Base-by-base conservation (phyloP, 2,113 vertebrate genomes). In the Nycticryphes semicollaris region DNA sequence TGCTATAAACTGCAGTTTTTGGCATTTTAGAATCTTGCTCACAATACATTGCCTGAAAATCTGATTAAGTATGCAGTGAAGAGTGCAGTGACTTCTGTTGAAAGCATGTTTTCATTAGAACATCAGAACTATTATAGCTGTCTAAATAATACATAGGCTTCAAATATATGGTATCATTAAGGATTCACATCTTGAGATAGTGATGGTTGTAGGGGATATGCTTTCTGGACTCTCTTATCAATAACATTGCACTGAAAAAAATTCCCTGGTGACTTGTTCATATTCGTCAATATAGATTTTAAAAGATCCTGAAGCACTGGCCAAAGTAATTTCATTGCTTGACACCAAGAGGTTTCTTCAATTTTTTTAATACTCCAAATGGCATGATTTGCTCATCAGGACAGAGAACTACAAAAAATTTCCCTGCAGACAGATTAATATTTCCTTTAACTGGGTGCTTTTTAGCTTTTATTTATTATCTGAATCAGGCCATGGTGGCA, bases 41-140 rank as follows among this genome's bases (percentile, higher is more conserved):
- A 79, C 41, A 73, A 76, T 90, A 83, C 79, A 56, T 33, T 74
- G 43, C 60, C 66, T 75, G 48, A 79, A 94, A 88, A 92, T 82
- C 62, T 69, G 70, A 93, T 87, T 85, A 91, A 86, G 64, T 31
- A 56, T 85, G 75, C 31, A 6, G 47, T 17, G 81, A 77, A 79
- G 24, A 96, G 83, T 60, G 47, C 89, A 73, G 45, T 57, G 37
- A 75, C 57, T 97, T 84, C 56, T 84, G 35, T 73, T 92, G 21
- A 13, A 62, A 91, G 35, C 4, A 8, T 48, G 77, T 84, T 97
- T 84, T 93, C 80, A 41, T 28, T 62, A 75, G 75, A 43, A 84
- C 45, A 89, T 94, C 69, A 87, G 75, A 93, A 87, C 51, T 76
- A 33, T 91, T 93, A 48, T 54, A 87, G 82, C 79, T 96, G 50